phyloP scores from a whole-genome alignment of 2,888 invertebrate species.

The Chironomus riparius region DNA sequence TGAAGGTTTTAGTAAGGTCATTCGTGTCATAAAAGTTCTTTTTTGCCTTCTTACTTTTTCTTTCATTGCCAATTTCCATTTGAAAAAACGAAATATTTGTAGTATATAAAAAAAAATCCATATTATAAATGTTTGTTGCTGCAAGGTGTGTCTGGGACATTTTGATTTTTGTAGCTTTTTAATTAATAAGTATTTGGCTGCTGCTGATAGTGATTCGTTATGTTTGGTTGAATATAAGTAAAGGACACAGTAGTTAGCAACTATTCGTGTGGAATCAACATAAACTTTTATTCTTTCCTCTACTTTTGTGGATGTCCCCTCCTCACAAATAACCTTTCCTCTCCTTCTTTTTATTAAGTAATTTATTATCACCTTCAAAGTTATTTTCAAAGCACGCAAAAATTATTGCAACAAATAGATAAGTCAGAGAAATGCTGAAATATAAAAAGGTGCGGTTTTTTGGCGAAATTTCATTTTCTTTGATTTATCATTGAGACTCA shows the following conservation, averaged over 20 bases:
- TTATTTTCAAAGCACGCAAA: not conserved
- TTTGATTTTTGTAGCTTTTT: slow-evolving; percentile 2
- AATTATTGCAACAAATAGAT: not conserved
- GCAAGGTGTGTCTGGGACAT: not conserved
- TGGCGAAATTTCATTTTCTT: not conserved
- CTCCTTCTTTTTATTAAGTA: not conserved
- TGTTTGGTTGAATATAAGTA: not conserved
- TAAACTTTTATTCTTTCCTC: not conserved
- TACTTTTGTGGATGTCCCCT: not conserved
- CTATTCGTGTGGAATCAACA: not conserved
- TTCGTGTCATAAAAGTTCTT: not conserved
- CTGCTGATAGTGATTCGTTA: not conserved
- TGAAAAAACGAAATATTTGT: not conserved
- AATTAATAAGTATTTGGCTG: slow-evolving; percentile 1
- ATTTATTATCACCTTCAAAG: not conserved
- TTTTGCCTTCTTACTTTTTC: not conserved
- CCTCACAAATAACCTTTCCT: not conserved
- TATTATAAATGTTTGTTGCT: not conserved
- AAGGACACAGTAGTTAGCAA: not conserved
- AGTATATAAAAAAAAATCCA: not conserved
- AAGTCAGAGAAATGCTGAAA: not conserved
- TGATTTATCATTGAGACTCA: not conserved
- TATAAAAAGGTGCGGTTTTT: not conserved
- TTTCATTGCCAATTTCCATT: not conserved
- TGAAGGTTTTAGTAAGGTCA: not conserved